phyloP scores from a whole-genome alignment of 2,888 invertebrate genomes.

The Corythucha ciliata region DNA sequence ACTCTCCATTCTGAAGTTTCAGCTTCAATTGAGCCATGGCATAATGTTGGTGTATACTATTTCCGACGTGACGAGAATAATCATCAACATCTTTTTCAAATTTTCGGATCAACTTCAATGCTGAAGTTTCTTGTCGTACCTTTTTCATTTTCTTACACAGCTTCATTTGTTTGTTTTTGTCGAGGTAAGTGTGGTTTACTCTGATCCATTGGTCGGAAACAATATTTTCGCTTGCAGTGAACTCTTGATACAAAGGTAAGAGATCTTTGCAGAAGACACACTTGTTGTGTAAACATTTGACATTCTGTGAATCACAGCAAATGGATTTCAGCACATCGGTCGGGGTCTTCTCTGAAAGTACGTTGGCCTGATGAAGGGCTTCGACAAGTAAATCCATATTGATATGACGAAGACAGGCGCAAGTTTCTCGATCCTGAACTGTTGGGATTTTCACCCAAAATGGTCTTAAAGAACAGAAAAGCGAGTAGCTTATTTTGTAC shows the following conservation, averaged over 20 bases:
- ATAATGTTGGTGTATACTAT: not conserved
- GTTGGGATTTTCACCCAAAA: constrained; percentile 7
- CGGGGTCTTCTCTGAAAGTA: constrained; percentile 3
- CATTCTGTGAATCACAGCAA: constrained; percentile 7
- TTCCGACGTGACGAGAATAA: not conserved
- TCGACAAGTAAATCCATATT: not conserved
- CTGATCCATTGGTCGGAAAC: constrained; percentile 1
- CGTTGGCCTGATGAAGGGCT: constrained; percentile 2
- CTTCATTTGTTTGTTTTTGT: constrained; percentile 1
- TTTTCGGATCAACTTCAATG: constrained; percentile 5
- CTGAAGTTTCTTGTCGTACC: not conserved
- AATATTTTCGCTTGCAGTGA: constrained; percentile 2
- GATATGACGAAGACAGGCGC: constrained; percentile 3
- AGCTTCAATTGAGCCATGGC: not conserved
- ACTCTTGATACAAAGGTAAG: constrained; percentile 7
- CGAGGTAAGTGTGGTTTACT: no score
- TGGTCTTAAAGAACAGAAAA: not conserved
- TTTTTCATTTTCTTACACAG: not conserved
- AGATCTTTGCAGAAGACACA: not conserved
- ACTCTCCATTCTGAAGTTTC: constrained; percentile 3
- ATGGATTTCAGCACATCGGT: constrained; percentile 3
- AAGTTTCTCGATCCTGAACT: no score
- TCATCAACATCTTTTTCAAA: constrained; percentile 10
- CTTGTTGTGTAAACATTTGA: constrained; percentile 13
- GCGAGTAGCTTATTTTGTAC: constrained; percentile 4